Evolutionary conservation across 2,888 invertebrate species (phyloP).

Genomic region (Trichopoda pennipes): DNA sequence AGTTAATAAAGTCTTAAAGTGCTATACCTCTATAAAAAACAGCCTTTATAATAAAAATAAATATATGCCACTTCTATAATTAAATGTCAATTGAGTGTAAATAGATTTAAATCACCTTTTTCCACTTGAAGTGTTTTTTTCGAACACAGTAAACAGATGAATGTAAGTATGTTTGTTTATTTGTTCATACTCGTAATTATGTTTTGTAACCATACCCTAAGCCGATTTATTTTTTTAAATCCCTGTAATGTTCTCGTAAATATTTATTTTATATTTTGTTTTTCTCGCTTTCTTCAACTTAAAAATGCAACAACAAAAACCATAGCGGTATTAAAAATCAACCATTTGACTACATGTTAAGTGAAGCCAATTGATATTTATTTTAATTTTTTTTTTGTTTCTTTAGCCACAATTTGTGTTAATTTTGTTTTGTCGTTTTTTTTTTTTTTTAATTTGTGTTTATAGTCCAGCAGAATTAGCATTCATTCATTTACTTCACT

Average conservation of each 20-base stretch:
- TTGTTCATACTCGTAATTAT: not conserved
- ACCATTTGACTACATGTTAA: constrained; percentile 71
- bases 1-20: no score
- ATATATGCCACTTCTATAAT: no score
- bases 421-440: no score
- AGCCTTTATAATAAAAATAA: no score
- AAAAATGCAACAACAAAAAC: constrained; percentile 27
- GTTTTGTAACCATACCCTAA: constrained; percentile 49
- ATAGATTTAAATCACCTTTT: not conserved
- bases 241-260: constrained; percentile 52
- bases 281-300: constrained; percentile 46
- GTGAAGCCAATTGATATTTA: constrained; percentile 78
- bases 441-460: constrained; percentile 32
- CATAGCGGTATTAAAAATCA: constrained; percentile 49
- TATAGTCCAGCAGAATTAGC: constrained; percentile 23
- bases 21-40: no score
- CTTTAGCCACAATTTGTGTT: constrained; percentile 21
- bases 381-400: constrained; percentile 41
- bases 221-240: constrained; percentile 56
- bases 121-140: constrained; percentile 5
- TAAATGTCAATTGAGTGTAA: constrained; percentile 13
- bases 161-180: not conserved
- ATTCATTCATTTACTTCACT: constrained; percentile 32
- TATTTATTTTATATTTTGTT: constrained; percentile 49
- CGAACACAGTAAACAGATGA: not conserved